Base-by-base conservation (phyloP, 2,797 vertebrate species). In the Babyrousa celebensis region DNA sequence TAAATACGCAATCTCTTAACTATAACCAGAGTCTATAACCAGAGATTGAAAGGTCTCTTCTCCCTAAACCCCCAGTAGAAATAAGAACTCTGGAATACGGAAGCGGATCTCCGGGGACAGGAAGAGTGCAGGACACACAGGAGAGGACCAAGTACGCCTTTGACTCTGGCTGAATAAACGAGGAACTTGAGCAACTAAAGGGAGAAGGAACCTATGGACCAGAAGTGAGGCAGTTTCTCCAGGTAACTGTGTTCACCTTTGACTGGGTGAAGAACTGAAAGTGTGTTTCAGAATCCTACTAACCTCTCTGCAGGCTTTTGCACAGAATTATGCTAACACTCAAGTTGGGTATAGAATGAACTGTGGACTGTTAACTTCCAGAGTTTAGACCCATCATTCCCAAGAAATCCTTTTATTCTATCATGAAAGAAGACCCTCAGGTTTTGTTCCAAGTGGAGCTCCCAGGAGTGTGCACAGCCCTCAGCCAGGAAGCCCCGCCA, bases 11-110 rank as follows among this genome's bases (percentile, higher is more conserved):
- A 52, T 72, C 63, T 79, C 29, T 62, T 85, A 36, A 36, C 36
- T 36, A 36, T 36, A 36, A 36, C 36, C 36, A 20, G n/a, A 56
- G 29, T 43, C 56, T 77, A 6, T 54, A 52, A 56, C 5, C 62
- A 78, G 87, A 89, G 43, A 84, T 3, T n/a, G 36, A 91, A 68
- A 91, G 6, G 15, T 36, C 40, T 40, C 40, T 29, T 32, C 1
- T 20, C 17, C 21, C 2, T 2, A 1, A 1, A 5, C 1, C 6
- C 6, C 3, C 21, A 4, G 29, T 7, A 85, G 67, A n/a, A 68
- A 67, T 48, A 86, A 67, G n/a, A 71, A 43, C n/a, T 6, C 48
- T 3, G 32, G 56, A 75, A 67, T 32, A 63, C 18, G 65, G 63
- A 68, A 12, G 25, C 10, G n/a, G 82, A 54, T 20, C 43, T 40